Percentiles rank a stretch among this genome's conserved stretches.
phyloP scores from a whole-genome alignment of 2,888 invertebrate species.

The Eupithecia inturbata region DNA sequence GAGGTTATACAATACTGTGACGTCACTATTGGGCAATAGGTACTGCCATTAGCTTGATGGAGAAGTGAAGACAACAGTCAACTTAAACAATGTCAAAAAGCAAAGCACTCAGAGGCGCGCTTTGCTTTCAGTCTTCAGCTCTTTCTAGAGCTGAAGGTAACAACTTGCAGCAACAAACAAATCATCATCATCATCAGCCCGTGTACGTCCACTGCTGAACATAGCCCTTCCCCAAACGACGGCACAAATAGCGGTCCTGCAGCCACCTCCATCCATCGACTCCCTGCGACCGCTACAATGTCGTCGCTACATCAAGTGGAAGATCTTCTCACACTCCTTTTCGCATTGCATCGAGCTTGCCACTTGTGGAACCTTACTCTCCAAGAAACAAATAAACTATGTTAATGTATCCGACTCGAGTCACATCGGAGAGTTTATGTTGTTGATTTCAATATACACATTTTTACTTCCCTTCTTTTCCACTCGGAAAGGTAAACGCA shows the following conservation, averaged over 20 bases:
- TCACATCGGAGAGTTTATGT: neutral
- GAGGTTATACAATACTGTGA: conserved; percentile 15
- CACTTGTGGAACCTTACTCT: too few species aligned
- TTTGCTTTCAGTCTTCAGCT: too few species aligned
- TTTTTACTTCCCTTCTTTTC: neutral
- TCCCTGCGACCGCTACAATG: too few species aligned
- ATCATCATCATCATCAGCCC: too few species aligned
- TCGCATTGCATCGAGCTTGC: too few species aligned
- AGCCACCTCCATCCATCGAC: too few species aligned
- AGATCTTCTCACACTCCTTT: too few species aligned
- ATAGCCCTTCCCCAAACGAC: neutral
- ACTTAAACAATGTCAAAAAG: neutral
- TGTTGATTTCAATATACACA: neutral
- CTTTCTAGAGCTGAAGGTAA: too few species aligned
- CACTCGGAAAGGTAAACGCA: neutral
- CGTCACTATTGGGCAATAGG: conserved; percentile 14
- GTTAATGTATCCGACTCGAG: too few species aligned
- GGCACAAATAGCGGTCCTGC: neutral
- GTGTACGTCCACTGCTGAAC: neutral
- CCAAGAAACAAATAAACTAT: too few species aligned
- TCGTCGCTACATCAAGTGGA: too few species aligned
- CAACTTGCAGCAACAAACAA: neutral
- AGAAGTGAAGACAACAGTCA: neutral
- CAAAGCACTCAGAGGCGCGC: neutral
- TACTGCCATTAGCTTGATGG: neutral